Conservation (phyloP, 2,888 invertebrate species). For the Torymus auratus region DNA sequence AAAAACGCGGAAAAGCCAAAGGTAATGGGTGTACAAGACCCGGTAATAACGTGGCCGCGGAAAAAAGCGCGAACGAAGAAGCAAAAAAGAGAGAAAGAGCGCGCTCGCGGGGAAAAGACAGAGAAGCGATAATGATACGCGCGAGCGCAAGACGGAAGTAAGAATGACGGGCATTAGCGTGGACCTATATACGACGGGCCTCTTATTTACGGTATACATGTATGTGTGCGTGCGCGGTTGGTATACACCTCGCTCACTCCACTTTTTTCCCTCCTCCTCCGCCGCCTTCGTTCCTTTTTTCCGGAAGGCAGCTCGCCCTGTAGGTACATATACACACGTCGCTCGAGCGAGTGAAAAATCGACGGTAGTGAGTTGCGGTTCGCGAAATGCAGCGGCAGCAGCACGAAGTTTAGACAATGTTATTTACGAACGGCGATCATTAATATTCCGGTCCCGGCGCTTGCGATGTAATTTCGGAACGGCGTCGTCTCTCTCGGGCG, state of each 20-base stretch:
- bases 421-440: constrained; percentile 49
- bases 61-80: neutral
- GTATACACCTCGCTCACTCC: constrained; percentile 6
- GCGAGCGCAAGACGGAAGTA: constrained; percentile 53
- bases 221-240: neutral
- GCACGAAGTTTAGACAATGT: constrained; percentile 34
- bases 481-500: neutral
- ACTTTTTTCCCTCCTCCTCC: neutral
- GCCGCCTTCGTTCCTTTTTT: constrained; percentile 22
- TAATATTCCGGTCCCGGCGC: constrained; percentile 41
- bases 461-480: constrained; percentile 20
- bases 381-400: neutral
- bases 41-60: constrained; percentile 9
- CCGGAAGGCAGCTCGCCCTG: constrained; percentile 16
- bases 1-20: neutral
- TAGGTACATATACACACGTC: neutral
- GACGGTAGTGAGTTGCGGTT: constrained; percentile 29
- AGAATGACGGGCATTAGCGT: constrained; percentile 53
- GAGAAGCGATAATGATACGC: constrained; percentile 54
- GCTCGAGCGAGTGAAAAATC: constrained; percentile 46
- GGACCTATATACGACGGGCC: constrained; percentile 13
- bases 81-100: constrained; percentile 13
- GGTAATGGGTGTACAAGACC: neutral
- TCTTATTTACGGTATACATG: constrained; percentile 42
- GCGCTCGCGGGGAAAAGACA: constrained; percentile 32